Base-by-base conservation (phyloP, 2,888 invertebrate genomes). In the Netelia fuscicornis region DNA sequence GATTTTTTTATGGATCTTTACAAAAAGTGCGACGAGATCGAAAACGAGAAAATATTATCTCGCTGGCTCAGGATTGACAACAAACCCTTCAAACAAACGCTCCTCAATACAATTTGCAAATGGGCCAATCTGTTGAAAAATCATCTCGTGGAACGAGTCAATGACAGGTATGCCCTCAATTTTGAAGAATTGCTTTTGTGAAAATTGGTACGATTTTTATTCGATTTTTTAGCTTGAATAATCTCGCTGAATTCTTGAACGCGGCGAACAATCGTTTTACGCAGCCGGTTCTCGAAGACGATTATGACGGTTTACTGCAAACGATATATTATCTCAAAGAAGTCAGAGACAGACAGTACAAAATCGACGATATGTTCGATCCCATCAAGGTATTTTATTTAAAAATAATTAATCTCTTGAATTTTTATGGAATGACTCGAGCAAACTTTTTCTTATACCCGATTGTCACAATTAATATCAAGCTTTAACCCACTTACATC, bases 101-200 rank as follows among this genome's bases (percentile, higher is more conserved):
- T 99, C 20, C 95, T 98, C 86, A 97, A 97, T 92, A 96, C 96
- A 30, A 96, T 98, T 84, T 97, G 97, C 92, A 97, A 97, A 90
- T 98, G 98, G 98, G 96, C 97, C 81, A 97, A 97, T 91, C 95
- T 98, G 88, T 98, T 97, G 91, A 98, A 98, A 91, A 96, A 97
- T 90, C 97, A 98, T 94, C 95, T 99, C 9, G 96, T 97, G 87
- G 96, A 98, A 89, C 96, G 96, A 86, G 98, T 98, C 0, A 96
- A 96, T 68, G 95, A 95, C 89, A 97, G 96, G 95, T 96, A 94
- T 78, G 11, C 74, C 81, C 60, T 52, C 13, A 25, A 30, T 71
- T 71, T 65, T 70, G n/a, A 17, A 3, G 42, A 58, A 77, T 82
- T 75, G 9, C 42, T 86, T 17, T 64, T 10, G n/a, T 64, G 25